A percentile compares a stretch with the other conserved stretches of the same genome.
Conservation (phyloP, 2,797 vertebrate species). For the Xiphorhynchus erythropygius region DNA sequence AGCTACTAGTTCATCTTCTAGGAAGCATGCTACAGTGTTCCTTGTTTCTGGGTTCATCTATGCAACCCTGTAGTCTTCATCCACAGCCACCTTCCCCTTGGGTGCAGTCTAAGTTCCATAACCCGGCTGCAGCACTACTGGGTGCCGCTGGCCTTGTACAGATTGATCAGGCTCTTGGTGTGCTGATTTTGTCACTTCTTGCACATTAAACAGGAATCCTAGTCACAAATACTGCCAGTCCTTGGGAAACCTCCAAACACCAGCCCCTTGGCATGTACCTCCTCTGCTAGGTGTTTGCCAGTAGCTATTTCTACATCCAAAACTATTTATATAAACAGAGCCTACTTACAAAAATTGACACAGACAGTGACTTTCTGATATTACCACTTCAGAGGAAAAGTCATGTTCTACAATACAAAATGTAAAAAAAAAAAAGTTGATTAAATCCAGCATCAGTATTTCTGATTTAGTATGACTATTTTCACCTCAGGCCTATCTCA, state of each 20-base stretch:
- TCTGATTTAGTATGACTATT: background rate
- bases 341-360: background rate
- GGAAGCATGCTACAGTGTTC: background rate
- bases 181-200: background rate
- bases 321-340: background rate
- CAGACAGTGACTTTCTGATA: background rate
- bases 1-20: background rate
- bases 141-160: background rate
- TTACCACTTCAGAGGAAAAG: background rate
- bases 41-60: background rate
- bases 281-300: background rate
- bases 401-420: background rate
- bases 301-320: background rate
- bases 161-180: background rate
- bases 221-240: background rate
- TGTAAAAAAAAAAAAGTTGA: background rate
- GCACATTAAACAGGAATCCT: background rate
- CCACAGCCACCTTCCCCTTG: background rate
- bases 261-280: background rate
- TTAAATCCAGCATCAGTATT: background rate
- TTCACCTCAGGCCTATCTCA: background rate
- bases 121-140: background rate
- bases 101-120: background rate
- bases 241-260: background rate
- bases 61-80: rapidly evolving